phyloP scores from a whole-genome alignment of 2,797 vertebrate species.

The Poecilia wingei region DNA sequence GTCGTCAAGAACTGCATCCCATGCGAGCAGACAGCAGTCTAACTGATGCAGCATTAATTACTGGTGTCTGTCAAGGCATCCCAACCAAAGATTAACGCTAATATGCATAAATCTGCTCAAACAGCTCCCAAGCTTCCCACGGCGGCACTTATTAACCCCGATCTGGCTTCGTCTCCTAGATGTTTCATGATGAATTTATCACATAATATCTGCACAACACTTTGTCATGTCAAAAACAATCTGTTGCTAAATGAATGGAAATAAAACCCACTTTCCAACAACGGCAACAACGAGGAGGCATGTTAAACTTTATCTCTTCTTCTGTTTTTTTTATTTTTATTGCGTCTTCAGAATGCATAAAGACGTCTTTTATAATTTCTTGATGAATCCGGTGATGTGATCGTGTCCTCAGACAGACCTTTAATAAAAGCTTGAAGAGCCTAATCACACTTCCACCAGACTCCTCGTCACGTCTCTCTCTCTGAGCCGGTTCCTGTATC shows the following conservation, averaged over 20 bases:
- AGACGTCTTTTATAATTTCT: slow-evolving; percentile 12
- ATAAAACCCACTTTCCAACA: not conserved
- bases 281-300: not conserved
- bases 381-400: slow-evolving; percentile 13
- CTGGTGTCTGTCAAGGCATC: slow-evolving; percentile 49
- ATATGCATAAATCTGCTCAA: slow-evolving; percentile 43
- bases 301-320: not conserved
- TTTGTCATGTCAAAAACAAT: slow-evolving; percentile 6
- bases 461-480: slow-evolving; percentile 19
- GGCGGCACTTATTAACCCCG: slow-evolving; percentile 20
- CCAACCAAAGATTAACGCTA: slow-evolving; percentile 40
- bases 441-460: slow-evolving; percentile 23
- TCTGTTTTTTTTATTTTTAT: too few relatives aligned
- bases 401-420: slow-evolving; percentile 16
- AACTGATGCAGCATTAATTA: slow-evolving; percentile 45
- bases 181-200: slow-evolving; percentile 19
- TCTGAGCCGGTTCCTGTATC: slow-evolving; percentile 28
- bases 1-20: slow-evolving; percentile 11
- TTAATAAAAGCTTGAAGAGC: slow-evolving; percentile 19
- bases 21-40: slow-evolving; percentile 41
- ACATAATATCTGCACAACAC: slow-evolving; percentile 9
- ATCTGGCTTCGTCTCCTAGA: slow-evolving; percentile 8
- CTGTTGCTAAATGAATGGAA: not conserved
- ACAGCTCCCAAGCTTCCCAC: slow-evolving; percentile 21
- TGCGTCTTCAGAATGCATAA: not conserved